Evolutionary conservation across 2,888 invertebrate species (phyloP), one percentile per base, ranked within the genome.

Genomic region (Diaphora mendica): DNA sequence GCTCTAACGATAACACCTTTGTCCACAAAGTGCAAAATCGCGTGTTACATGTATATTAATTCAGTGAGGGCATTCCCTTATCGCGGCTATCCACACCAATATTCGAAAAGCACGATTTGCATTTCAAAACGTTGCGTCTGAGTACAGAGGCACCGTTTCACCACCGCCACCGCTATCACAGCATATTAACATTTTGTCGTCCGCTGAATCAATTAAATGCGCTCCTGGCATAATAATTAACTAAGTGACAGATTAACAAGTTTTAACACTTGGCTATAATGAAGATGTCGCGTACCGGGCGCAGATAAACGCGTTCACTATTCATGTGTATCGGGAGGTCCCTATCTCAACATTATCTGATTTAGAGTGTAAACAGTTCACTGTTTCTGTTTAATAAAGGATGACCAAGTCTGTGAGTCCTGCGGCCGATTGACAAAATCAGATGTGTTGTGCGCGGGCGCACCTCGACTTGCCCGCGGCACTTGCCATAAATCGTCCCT

Each of bases 111-210:
- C 85, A 83, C 88, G 86, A 93, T 93, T 93, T 92, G 92, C 93
- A 92, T 93, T 89, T 89, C 88, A 87, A 88, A 88, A 86, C 82
- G 87, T 77, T 68, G 82, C 85, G 82, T 84, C 83, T 74, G 71
- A 69, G 82, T 71, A 79, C 82, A 79, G 83, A 77, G 80, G 82
- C 85, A 81, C 79, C 83, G 83, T 78, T 82, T 79, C 79, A 79
- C 78, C 73, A 75, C 67, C 79, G 81, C 78, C 73, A 75, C 67
- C 79, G 81, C 85, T 94, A 94, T 95, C 95, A 87, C 79, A 83
- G 81, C 93, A 91, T 94, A 95, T 95, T 94, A 95, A 93, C 94
- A 94, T 95, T 94, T 94, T 92, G 95, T 94, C 94, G 93, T 92
- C 91, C 90, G 85, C 89, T 84, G 94, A 92, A 92, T 93, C 94